Evolutionary conservation across 1,140 invertebrate genomes (phyloP), one percentile per base, ranked within the genome.

Genomic region (Trichomalopsis sarcophagae): DNA sequence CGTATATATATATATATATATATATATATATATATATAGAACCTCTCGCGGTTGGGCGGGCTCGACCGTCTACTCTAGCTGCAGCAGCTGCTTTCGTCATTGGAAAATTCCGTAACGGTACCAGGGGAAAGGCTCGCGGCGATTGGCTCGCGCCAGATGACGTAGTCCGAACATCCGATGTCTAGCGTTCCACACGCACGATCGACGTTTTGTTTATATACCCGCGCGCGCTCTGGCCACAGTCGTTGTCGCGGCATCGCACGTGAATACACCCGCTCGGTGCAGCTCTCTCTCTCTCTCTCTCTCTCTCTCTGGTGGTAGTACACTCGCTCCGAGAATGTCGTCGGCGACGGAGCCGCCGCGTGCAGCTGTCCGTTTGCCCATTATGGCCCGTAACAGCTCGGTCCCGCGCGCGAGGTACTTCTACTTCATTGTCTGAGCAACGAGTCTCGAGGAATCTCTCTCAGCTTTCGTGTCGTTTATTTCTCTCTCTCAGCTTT

Each of bases 101-200:
- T 81, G 84, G 80, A 82, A 85, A 85, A 86, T 82, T 82, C 81
- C 85, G 85, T 83, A 86, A 86, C 85, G 85, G 85, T 86, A 83
- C 78, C 75, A 86, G 50, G 75, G 81, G 40, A 86, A 86, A 74
- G 66, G 13, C n/a, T n/a, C 0, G 0, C 23, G 2, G 13, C 21
- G 73, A 86, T 86, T 86, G 85, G 85, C 30, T 36, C 13, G 11
- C 0, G 14, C 0, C 0, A 27, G 74, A 33, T 86, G 85, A 86
- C 85, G 85, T 86, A 69, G 66, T 5, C 14, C 30, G 81, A 86
- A 86, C 85, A 86, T 86, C 85, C 85, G 85, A 86, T 86, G 82
- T 83, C 55, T 62, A n/a, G 69, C 23, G 69, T 71, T 33, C 69
- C 69, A 27, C 69, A 17, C 27, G 27, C 69, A 27, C 74, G 78